Percentiles rank a stretch among this genome's conserved stretches.
Evolutionary conservation across 30 jellyfish, hydroid and myxozoan genomes (phyloP).

Genomic region (Pseudorhiza aurosa): DNA sequence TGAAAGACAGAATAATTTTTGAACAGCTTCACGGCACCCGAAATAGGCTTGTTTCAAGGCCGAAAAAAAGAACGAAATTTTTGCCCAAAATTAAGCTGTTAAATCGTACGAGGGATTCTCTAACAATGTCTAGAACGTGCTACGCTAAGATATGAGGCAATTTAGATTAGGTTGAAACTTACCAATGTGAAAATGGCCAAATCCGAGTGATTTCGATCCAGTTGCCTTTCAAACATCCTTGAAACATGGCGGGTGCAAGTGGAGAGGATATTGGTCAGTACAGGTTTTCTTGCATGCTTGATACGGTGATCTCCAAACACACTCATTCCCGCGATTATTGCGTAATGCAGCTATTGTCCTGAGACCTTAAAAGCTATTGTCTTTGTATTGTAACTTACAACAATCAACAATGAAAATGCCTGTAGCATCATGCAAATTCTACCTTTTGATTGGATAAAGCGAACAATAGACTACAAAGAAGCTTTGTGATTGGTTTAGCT

Average conservation of each 20-base stretch:
- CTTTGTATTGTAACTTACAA: neutral
- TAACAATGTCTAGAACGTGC: constrained; percentile 16
- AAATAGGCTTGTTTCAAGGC: constrained; percentile 55
- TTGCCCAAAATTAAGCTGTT: constrained; percentile 26
- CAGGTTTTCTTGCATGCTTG: constrained; percentile 50
- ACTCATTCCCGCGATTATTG: constrained; percentile 49
- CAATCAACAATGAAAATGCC: neutral
- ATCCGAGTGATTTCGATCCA: constrained; percentile 26
- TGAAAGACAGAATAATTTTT: constrained; percentile 46
- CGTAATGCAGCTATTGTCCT: constrained; percentile 1
- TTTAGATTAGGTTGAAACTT: neutral
- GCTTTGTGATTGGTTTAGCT: no score
- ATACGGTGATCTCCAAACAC: constrained; percentile 27
- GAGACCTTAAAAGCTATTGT: neutral
- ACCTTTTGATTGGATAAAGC: neutral
- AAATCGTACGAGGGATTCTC: neutral
- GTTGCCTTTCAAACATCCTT: constrained; percentile 25
- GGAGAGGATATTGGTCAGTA: constrained; percentile 30
- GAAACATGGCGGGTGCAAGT: constrained; percentile 65
- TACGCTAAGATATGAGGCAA: neutral
- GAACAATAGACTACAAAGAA: neutral
- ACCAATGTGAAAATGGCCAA: constrained; percentile 11
- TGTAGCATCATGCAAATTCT: no score
- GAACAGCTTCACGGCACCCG: constrained; percentile 55
- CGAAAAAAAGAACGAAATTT: constrained; percentile 23